Base-by-base conservation (phyloP, 1,140 invertebrate genomes). In the Pseudoatta argentina region DNA sequence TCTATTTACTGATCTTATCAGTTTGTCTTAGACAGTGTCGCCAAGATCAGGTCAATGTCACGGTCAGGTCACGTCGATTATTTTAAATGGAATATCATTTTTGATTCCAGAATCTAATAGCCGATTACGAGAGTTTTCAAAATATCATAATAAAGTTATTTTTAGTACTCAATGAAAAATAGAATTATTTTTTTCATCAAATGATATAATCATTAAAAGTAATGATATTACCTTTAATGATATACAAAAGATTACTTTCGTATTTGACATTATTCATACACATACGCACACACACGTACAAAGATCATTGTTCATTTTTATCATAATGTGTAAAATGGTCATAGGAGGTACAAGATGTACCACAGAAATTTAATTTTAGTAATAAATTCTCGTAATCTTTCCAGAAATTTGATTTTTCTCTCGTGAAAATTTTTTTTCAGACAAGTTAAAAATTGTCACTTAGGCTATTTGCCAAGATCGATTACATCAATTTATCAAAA, bases 201-300 rank as follows among this genome's bases (percentile, higher is more conserved):
- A 67, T 51, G 21, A 16, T 24, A 27, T 69, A 27, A 69, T 69
- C 39, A 69, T 67, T 48, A 69, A 69, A 69, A 48, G 39, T 69
- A 69, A 14, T 18, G 18, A 27, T 30, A 59, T 75, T 75, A 59
- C 21, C 16, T 75, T 75, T 61, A 75, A 75, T 21, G 18, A 39
- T 30, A 8, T 71, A 66, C 16, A 16, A 71, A 71, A 18, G 4
- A 55, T 18, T 55, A 27, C 21, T 55, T 48, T 55, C 4, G 16
- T 30, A 55, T 18, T 72, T 53, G 18, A 72, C 18, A 14, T 55
- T 30, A 21, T 1, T 18, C 24, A 30, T 39, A 75, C 10, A 27
- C 39, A 69, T 21, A 27, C 66, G n/a, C 64, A 51, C 39, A 69
- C 66, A 69, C 21, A 51, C 14, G 21, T 16, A 48, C 39, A 75